Conservation (phyloP, 2,113 vertebrate species). For the Hyla sarda region DNA sequence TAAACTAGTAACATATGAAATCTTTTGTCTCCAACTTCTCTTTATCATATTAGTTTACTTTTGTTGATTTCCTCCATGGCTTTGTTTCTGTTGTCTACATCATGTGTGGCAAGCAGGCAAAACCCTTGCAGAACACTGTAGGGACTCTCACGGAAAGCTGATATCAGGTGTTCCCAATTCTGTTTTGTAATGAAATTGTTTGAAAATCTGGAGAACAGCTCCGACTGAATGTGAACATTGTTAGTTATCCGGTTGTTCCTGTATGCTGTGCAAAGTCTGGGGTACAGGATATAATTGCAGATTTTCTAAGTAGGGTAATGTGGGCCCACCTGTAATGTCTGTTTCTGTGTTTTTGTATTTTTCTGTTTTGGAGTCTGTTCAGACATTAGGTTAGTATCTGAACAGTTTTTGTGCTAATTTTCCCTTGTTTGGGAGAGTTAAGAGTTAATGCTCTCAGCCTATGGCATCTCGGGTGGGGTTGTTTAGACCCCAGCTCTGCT, state of each 20-base stretch:
- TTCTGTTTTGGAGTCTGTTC: no score
- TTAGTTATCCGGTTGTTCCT: not conserved
- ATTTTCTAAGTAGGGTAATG: not conserved
- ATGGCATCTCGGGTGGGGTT: no score
- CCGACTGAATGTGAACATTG: slow-evolving; percentile 1
- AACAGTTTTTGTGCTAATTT: no score
- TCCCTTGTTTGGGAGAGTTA: no score
- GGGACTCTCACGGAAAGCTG: slow-evolving; percentile 38
- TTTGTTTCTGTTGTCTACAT: slow-evolving; percentile 53
- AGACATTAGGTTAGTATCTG: no score
- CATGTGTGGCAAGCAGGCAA: slow-evolving; percentile 47
- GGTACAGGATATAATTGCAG: slow-evolving; percentile 20
- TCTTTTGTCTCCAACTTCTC: slow-evolving; percentile 54
- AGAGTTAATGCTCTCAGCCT: no score
- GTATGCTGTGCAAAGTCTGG: not conserved
- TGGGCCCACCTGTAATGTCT: no score
- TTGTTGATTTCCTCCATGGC: slow-evolving; percentile 46
- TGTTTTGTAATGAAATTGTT: slow-evolving; percentile 44
- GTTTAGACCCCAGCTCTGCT: no score
- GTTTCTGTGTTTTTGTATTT: no score
- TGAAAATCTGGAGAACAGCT: not conserved
- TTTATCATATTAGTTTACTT: slow-evolving; percentile 52
- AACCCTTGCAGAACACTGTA: not conserved
- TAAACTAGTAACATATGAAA: slow-evolving; percentile 49
- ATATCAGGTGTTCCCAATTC: slow-evolving; percentile 53